Base-by-base conservation (phyloP, 2,113 vertebrate genomes). In the Pontoporia blainvillei region DNA sequence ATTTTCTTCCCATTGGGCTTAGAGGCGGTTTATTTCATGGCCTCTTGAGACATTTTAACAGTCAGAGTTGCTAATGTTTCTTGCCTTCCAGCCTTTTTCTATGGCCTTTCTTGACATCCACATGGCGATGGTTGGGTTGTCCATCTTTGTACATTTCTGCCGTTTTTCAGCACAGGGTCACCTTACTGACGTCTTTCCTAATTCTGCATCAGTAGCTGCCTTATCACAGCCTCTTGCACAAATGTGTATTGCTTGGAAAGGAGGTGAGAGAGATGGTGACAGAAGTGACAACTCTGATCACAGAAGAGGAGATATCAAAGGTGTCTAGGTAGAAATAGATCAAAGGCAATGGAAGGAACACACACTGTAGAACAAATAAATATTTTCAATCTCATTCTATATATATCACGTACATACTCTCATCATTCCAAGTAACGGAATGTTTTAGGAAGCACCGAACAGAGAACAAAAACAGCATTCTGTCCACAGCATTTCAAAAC, bases 181-280 rank as follows among this genome's bases (percentile, higher is more conserved):
- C 44, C 9, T 21, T 27, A 14, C 18, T 34, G 41, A 44, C 8
- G 13, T 21, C 31, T 17, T 46, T 6, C 4, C 6, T 2, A 21
- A 0, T 17, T 49, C 34, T 41, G 34, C 10, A 36, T n/a, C 27
- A 44, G 11, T 4, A 7, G 3, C 11, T 0, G 4, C 4, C 5
- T 2, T 4, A 0, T 34, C 21, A 11, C n/a, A 25, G 49, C 14
- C 39, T 69, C 67, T 52, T n/a, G 44, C 23, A 9, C 3, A 69
- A 20, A 3, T 6, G 4, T 6, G 17, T 4, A 3, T 6, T 3
- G 1, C 31, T 64, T 9, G 7, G 44, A 34, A 52, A 72, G 23
- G 64, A 73, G 4, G 3, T 15, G 5, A 5, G 27, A 36, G 23
- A 5, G 25, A 59, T 8, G 23, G 7, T 1, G 1, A 49, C 1